Evolutionary conservation across 2,113 vertebrate genomes (phyloP).

Genomic region (Mobula birostris): DNA sequence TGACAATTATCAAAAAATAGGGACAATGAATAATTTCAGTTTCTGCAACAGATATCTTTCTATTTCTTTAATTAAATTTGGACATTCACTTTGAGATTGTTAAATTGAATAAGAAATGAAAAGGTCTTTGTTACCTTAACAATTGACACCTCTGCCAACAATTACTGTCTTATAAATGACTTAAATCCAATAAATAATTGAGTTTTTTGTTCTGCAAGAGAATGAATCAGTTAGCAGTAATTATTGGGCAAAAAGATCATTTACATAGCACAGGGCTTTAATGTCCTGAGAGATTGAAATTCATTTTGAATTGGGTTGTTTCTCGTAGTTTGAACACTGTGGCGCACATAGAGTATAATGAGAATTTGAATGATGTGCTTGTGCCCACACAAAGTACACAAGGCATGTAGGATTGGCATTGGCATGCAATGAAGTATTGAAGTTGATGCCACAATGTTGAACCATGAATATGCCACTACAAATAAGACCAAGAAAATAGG

Average conservation of each 20-base stretch:
- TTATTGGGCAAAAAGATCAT: neutral
- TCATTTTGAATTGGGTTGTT: no score
- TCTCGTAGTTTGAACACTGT: no score
- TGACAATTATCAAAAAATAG: neutral
- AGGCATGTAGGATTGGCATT: no score
- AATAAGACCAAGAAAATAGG: neutral
- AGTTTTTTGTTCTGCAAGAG: neutral
- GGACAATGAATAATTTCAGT: neutral
- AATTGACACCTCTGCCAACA: constrained; percentile 3
- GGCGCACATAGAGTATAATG: no score
- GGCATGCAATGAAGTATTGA: no score
- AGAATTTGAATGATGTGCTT: no score
- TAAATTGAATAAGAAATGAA: neutral
- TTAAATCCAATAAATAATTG: constrained; percentile 2
- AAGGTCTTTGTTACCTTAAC: neutral
- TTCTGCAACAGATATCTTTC: neutral
- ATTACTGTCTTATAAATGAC: neutral
- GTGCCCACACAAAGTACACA: no score
- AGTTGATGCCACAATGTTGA: no score
- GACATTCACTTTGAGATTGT: constrained; percentile 12
- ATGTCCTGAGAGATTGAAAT: no score
- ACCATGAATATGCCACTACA: neutral
- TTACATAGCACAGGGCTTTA: no score
- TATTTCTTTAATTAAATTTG: neutral
- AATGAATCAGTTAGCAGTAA: neutral